Evolutionary conservation across 2,113 vertebrate species (phyloP), one percentile per base, ranked within the genome.

Genomic region (Sardina pilchardus): DNA sequence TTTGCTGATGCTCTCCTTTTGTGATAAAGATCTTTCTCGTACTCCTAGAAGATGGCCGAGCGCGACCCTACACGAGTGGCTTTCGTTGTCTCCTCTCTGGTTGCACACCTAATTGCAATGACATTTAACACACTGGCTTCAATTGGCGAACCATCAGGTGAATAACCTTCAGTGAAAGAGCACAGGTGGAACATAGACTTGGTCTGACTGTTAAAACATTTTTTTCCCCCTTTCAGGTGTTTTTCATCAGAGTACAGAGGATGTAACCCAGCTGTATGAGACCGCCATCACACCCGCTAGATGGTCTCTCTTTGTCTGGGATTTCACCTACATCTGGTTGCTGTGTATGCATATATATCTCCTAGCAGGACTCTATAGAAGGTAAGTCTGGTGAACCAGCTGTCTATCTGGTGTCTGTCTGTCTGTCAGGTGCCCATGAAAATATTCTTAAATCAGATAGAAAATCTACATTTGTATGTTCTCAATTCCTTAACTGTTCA

Each of bases 281-380:
- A 93, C 92, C 1, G 91, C 88, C 0, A 56, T 94, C 34, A 93
- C 92, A 8, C 93, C 92, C 0, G 90, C 91, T 81, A 83, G 48
- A n/a, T 93, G 93, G 94, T 84, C 87, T 39, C 89, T 94, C 63
- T 92, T 91, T 75, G 48, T 95, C 14, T 93, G 93, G 93, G 92
- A 92, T 47, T 92, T 93, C 86, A 87, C 81, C 0, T 92, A 93
- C 47, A 0, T 92, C 16, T 93, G 93, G 92, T 1, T 91, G 45
- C 86, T 90, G 6, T 80, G 86, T 34, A 93, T 93, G 90, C 92
- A 91, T 85, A 16, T 90, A 24, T 94, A 94, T 88, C 88, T 91
- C 63, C 4, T 92, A 81, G 59, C 53, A 48, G 93, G 90, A 44
- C 87, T 95, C 82, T 93, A 88, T 24, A 90, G 92, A 92, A 93